A percentile compares a stretch with the other conserved stretches of the same genome.
These are phyloP conservation scores for Drosophila meridionalis DNA, from an alignment of 2,888 invertebrate species.

Conservation along the genomic window DNA sequence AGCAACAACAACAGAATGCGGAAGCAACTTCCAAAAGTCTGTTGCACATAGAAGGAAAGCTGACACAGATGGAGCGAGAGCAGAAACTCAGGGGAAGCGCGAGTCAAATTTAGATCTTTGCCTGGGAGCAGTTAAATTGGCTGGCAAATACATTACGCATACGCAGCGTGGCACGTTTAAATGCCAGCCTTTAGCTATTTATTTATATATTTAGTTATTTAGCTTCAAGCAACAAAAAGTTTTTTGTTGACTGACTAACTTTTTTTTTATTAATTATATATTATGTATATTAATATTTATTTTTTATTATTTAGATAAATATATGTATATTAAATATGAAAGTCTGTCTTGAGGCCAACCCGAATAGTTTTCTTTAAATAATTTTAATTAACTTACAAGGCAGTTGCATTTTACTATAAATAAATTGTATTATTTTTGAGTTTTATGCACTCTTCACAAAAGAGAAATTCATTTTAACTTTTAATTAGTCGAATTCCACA, in stretches of 20 bases:
- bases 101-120: slow-evolving; percentile 17
- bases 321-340: too few relatives aligned
- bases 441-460: neutral
- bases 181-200: neutral
- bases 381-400: neutral
- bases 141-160: slow-evolving; percentile 5
- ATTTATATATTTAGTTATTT: too few relatives aligned
- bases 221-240: too few relatives aligned
- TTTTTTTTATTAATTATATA: too few relatives aligned
- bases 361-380: neutral
- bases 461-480: neutral
- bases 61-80: slow-evolving; percentile 68
- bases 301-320: too few relatives aligned
- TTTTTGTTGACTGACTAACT: too few relatives aligned
- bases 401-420: neutral
- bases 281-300: too few relatives aligned
- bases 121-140: neutral
- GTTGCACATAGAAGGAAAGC: slow-evolving; percentile 14
- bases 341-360: too few relatives aligned
- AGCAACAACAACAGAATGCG: slow-evolving; percentile 8
- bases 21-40: slow-evolving; percentile 5
- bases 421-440: neutral
- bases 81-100: slow-evolving; percentile 8
- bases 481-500: neutral
- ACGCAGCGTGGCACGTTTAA: neutral